A percentile compares a stretch with the other conserved stretches of the same genome.
Conservation (phyloP, 2,113 vertebrate genomes). For the Microcebus lehilahytsara region DNA sequence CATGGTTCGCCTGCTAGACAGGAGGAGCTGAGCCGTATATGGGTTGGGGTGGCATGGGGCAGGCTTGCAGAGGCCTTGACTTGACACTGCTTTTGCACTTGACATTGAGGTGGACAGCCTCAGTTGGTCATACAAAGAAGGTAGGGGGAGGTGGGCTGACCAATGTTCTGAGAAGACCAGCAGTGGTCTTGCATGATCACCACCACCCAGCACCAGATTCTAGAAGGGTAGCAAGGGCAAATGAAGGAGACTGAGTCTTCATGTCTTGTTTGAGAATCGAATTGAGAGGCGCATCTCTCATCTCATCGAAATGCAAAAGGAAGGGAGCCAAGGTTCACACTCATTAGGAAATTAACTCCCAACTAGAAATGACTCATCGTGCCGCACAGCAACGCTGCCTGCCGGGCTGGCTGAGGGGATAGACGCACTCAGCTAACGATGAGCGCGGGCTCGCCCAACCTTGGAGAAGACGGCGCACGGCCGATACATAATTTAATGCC, state of each 20-base stretch:
- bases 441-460: not conserved
- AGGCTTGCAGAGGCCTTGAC: not conserved
- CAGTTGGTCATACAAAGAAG: not conserved
- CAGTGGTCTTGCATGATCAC: not conserved
- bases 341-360: conserved; percentile 66
- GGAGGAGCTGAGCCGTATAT: not conserved
- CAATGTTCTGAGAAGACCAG: not conserved
- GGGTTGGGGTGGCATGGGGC: not conserved
- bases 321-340: conserved; percentile 22
- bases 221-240: not conserved
- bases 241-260: not conserved
- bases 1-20: not conserved
- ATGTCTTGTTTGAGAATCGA: conserved; percentile 28
- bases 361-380: not conserved
- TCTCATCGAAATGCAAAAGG: conserved; percentile 18
- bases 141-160: not conserved
- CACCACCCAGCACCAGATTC: not conserved
- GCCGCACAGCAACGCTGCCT: not conserved
- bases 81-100: not conserved
- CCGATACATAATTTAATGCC: conserved; percentile 36
- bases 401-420: fast-evolving
- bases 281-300: not conserved
- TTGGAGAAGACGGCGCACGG: not conserved
- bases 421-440: not conserved
- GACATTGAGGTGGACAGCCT: not conserved